These are phyloP conservation scores for Oncorhynchus clarkii DNA, from an alignment of 2,113 vertebrate genomes.

Conservation along the genomic window DNA sequence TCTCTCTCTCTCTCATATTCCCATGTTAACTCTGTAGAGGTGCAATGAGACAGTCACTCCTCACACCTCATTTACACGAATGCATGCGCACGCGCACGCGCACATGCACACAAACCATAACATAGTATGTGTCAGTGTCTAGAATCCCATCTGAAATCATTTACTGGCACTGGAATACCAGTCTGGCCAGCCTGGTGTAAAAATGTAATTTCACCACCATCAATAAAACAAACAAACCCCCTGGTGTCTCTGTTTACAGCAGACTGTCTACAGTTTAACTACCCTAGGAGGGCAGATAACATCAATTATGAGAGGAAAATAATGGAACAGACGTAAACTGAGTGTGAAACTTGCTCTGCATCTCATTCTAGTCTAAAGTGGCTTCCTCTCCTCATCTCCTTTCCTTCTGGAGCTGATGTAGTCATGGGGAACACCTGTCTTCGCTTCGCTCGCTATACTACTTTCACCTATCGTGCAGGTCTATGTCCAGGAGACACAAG, in stretches of 20 bases:
- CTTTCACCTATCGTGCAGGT: too few relatives aligned
- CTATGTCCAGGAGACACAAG: too few relatives aligned
- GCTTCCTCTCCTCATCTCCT: too few relatives aligned
- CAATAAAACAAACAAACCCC: not conserved
- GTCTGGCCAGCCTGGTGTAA: not conserved
- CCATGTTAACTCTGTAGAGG: not conserved
- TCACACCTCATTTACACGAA: not conserved
- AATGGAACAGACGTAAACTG: too few relatives aligned
- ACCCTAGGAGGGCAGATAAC: too few relatives aligned
- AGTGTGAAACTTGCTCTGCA: too few relatives aligned
- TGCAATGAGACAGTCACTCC: not conserved
- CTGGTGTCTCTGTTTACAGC: not conserved
- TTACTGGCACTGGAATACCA: not conserved
- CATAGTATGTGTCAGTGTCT: not conserved
- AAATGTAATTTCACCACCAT: not conserved
- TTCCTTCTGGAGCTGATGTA: too few relatives aligned
- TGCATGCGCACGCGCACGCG: not conserved
- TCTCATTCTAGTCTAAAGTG: too few relatives aligned
- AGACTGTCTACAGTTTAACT: too few relatives aligned
- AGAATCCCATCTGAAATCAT: not conserved
- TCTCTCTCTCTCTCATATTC: not conserved
- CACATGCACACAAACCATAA: not conserved
- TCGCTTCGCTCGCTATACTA: too few relatives aligned
- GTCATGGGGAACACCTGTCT: too few relatives aligned
- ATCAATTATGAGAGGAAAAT: too few relatives aligned